Evolutionary conservation across 2,888 invertebrate genomes (phyloP).

Genomic region (Merodon equestris): DNA sequence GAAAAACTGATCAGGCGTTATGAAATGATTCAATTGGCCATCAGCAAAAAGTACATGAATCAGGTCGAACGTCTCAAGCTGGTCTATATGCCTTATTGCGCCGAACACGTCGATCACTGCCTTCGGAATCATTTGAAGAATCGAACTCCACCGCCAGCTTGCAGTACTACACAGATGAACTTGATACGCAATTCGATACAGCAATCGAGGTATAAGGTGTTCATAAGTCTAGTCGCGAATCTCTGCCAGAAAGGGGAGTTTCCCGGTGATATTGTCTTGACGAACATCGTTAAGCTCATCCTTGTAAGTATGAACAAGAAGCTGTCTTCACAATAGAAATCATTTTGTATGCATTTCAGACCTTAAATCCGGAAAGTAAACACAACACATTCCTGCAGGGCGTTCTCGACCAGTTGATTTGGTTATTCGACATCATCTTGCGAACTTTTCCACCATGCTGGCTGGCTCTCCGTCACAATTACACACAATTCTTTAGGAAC

Average conservation of each 20-base stretch:
- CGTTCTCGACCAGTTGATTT: conserved; percentile 71
- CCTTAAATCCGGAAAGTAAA: conserved; percentile 68
- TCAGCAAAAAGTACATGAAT: conserved; percentile 75
- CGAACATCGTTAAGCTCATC: conserved; percentile 74
- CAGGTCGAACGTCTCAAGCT: conserved; percentile 73
- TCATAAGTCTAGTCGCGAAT: conserved; percentile 72
- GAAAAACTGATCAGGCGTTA: conserved; percentile 27
- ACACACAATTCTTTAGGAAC: conserved; percentile 71
- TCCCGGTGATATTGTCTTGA: conserved; percentile 74
- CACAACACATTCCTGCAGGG: conserved; percentile 61
- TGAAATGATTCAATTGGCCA: conserved; percentile 72
- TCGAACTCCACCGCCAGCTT: conserved; percentile 72
- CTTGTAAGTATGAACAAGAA: conserved; percentile 71
- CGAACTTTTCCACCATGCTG: conserved; percentile 77
- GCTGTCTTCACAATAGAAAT: background rate
- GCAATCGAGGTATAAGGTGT: conserved; percentile 74
- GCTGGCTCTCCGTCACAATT: conserved; percentile 74
- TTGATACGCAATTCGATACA: conserved; percentile 71
- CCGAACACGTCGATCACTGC: conserved; percentile 73
- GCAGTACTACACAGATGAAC: conserved; percentile 70
- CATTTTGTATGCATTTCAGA: conserved; percentile 60
- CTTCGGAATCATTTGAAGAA: conserved; percentile 73
- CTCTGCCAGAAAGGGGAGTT: conserved; percentile 75
- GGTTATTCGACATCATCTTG: conserved; percentile 73
- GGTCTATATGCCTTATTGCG: conserved; percentile 73